Evolutionary conservation across 2,113 vertebrate genomes (phyloP).

Genomic region (Leptosomus discolor): DNA sequence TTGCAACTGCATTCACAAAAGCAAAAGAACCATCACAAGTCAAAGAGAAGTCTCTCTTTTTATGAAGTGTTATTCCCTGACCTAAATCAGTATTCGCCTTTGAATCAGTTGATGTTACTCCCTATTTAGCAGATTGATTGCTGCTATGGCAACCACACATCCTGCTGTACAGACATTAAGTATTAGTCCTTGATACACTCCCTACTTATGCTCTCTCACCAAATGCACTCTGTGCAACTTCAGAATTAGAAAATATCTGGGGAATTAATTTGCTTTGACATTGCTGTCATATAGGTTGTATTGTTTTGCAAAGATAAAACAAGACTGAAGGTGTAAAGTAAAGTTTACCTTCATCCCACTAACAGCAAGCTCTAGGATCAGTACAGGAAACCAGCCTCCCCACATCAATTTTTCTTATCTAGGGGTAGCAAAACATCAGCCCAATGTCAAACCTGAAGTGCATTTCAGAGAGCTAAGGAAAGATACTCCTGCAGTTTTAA

Average conservation of each 20-base stretch:
- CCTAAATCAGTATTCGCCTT: slow-evolving; percentile 75
- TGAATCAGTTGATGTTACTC: slow-evolving; percentile 74
- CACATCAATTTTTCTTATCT: slow-evolving; percentile 33
- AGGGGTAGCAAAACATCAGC: neutral
- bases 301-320: slow-evolving; percentile 49
- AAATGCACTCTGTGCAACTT: slow-evolving; percentile 38
- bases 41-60: slow-evolving; percentile 53
- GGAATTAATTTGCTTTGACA: slow-evolving; percentile 63
- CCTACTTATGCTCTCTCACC: slow-evolving; percentile 34
- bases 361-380: neutral
- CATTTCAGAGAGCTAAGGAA: neutral
- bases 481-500: neutral
- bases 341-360: slow-evolving; percentile 3
- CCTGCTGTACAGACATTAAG: slow-evolving; percentile 41
- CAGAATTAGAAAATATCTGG: slow-evolving; percentile 66
- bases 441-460: neutral
- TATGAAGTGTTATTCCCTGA: slow-evolving; percentile 60
- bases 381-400: neutral
- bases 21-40: slow-evolving; percentile 53
- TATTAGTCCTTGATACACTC: slow-evolving; percentile 61
- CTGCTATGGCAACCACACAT: slow-evolving; percentile 75
- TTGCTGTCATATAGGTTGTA: slow-evolving; percentile 9
- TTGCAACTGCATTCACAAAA: slow-evolving; percentile 42
- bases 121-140: slow-evolving; percentile 73
- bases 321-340: slow-evolving; percentile 4